Evolutionary conservation across 2,113 vertebrate species (phyloP), one percentile per base, ranked within the genome.

Genomic region (Ptyas mucosa): DNA sequence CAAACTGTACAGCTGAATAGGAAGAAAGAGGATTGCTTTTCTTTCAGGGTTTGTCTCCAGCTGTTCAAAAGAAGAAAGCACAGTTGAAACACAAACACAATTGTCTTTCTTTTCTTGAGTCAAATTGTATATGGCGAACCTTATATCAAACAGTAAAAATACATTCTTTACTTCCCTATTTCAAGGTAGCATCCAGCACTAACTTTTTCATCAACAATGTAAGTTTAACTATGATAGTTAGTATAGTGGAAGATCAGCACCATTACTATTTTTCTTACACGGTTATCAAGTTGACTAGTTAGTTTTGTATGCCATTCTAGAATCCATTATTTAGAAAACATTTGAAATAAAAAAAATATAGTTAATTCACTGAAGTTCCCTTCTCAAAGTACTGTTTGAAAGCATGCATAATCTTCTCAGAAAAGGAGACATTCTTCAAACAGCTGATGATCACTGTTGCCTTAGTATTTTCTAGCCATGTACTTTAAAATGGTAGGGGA

Each of bases 11-110:
- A 95, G 49, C 93, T 95, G 89, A 94, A 96, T 8, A 93, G 53
- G 93, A 96, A 91, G 94, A 94, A 95, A 95, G 29, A 90, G 12
- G 57, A 39, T 29, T 92, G 87, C 89, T 93, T 94, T 93, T 93
- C 91, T 95, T 93, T 95, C 57, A 94, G 49, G 88, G 95, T 91
- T 95, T 95, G 46, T 46, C 91, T 91, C 90, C 87, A 95, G 90
- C 93, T 95, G 94, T 39, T 95, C 61, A 24, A 94, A 93, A 93
- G 91, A 96, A 94, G 54, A 93, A 95, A 95, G 93, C 0, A 55
- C 43, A 86, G 87, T 93, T 95, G 92, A 94, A 88, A 89, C 49
- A 95, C 53, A 87, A 64, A 93, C 69, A 52, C 34, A 85, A 26
- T 49, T 87, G 88, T 94, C 64, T 87, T 85, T 34, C 91, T 53